A percentile compares a stretch with the other conserved stretches of the same genome.
Conservation (phyloP, 2,797 vertebrate genomes). For the Microchirus variegatus region DNA sequence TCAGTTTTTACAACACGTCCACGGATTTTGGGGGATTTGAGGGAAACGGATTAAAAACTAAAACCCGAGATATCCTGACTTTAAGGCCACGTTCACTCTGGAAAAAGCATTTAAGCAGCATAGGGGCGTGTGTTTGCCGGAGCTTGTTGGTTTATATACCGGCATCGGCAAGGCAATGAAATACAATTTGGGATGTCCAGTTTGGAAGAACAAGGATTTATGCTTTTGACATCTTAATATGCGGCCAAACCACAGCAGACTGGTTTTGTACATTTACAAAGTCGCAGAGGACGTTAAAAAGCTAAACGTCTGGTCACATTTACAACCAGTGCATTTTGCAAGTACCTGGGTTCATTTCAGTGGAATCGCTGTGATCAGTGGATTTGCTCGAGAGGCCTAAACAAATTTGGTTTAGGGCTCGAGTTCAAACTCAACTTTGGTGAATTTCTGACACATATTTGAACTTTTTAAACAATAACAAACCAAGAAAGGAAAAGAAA, state of each 20-base stretch:
- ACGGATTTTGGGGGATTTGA: too few relatives aligned
- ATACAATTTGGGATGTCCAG: not conserved
- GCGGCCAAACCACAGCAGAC: not conserved
- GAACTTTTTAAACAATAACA: not conserved
- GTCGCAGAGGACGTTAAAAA: not conserved
- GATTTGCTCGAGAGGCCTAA: not conserved
- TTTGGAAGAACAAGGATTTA: not conserved
- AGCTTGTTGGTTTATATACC: not conserved
- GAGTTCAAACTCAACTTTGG: not conserved
- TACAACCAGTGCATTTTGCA: not conserved
- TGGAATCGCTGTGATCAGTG: not conserved
- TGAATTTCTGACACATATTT: not conserved
- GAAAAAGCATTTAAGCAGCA: not conserved
- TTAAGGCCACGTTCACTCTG: not conserved
- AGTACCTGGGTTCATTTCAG: not conserved
- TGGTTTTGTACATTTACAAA: slow-evolving; percentile 3
- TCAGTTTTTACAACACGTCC: too few relatives aligned
- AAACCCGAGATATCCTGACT: too few relatives aligned
- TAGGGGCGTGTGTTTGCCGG: not conserved
- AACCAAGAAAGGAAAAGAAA: not conserved
- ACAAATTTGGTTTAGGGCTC: not conserved
- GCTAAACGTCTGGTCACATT: not conserved
- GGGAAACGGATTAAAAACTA: too few relatives aligned
- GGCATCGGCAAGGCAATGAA: not conserved
- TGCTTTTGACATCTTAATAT: not conserved